Conservation (phyloP, 1,140 invertebrate species). For the Drosophila lini region DNA sequence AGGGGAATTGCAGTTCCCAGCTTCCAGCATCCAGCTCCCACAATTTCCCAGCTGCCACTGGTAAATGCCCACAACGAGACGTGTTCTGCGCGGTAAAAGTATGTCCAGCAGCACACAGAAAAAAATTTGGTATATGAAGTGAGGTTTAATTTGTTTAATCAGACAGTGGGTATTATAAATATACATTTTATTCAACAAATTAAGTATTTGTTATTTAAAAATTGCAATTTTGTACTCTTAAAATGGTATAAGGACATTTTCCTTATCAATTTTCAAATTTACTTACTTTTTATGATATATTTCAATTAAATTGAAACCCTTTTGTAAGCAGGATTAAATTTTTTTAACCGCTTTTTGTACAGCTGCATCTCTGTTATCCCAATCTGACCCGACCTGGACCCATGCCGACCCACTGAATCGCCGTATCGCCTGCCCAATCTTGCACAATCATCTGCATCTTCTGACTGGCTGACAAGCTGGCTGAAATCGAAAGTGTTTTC, state of each 20-base stretch:
- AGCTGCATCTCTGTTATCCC: neutral
- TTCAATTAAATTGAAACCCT: neutral
- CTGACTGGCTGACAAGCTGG: slow-evolving; percentile 32
- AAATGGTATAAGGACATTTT: too few relatives aligned
- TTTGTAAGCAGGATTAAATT: neutral
- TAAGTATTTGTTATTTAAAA: too few relatives aligned
- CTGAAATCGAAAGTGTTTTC: slow-evolving; percentile 46
- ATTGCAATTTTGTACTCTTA: too few relatives aligned
- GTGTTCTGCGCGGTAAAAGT: slow-evolving; percentile 67
- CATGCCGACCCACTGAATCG: slow-evolving; percentile 31
- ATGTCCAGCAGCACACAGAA: slow-evolving; percentile 3
- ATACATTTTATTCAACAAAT: too few relatives aligned
- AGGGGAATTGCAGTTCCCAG: slow-evolving; percentile 11
- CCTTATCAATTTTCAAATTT: too few relatives aligned
- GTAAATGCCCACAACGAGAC: slow-evolving; percentile 72
- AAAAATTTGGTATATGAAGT: neutral
- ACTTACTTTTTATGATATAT: neutral
- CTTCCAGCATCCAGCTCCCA: slow-evolving; percentile 20
- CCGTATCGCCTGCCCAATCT: slow-evolving; percentile 21
- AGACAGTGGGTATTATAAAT: too few relatives aligned
- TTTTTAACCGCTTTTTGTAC: neutral
- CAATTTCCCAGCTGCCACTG: slow-evolving; percentile 38
- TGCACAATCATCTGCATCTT: slow-evolving; percentile 44
- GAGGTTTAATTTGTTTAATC: too few relatives aligned
- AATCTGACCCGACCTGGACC: slow-evolving; percentile 22